Conservation (phyloP, 2,888 invertebrate species). For the Microctonus hyperodae region DNA sequence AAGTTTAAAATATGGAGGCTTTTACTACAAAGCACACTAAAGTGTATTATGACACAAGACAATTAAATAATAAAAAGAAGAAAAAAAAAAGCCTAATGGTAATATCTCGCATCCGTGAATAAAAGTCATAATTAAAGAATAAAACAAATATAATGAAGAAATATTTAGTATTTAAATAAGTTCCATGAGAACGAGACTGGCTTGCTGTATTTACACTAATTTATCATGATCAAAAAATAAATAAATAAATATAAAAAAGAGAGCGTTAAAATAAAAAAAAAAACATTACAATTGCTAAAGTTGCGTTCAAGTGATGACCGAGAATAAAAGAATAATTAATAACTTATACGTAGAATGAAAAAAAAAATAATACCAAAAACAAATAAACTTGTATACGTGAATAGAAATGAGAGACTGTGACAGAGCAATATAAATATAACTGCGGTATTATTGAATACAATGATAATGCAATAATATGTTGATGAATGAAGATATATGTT, state of each 20-base stretch:
- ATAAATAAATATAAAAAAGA: slow-evolving; percentile 13
- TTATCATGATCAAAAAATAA: slow-evolving; percentile 9
- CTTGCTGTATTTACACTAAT: slow-evolving; percentile 36
- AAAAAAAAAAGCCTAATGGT: neutral
- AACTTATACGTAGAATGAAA: slow-evolving; percentile 8
- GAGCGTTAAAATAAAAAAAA: slow-evolving; percentile 13
- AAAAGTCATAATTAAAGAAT: slow-evolving; percentile 14
- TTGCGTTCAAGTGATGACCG: neutral
- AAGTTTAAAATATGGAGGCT: neutral
- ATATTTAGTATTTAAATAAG: slow-evolving; percentile 25
- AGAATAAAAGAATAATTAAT: neutral
- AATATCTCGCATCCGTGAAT: neutral
- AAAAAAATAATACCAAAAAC: slow-evolving; percentile 3
- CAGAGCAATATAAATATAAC: slow-evolving; percentile 27
- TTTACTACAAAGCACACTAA: neutral
- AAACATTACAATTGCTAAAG: slow-evolving; percentile 26
- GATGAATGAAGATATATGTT: slow-evolving; percentile 22
- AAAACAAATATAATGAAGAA: slow-evolving; percentile 8
- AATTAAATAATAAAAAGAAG: slow-evolving; percentile 11
- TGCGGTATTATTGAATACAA: slow-evolving; percentile 36
- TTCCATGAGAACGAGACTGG: slow-evolving; percentile 33
- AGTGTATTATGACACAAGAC: slow-evolving; percentile 12
- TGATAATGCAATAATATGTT: slow-evolving; percentile 39
- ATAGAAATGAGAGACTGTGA: slow-evolving; percentile 22
- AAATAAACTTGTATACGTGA: slow-evolving; percentile 13